Evolutionary conservation across 2,888 invertebrate species (phyloP), one percentile per base, ranked within the genome.

Genomic region (Latrodectus hesperus): DNA sequence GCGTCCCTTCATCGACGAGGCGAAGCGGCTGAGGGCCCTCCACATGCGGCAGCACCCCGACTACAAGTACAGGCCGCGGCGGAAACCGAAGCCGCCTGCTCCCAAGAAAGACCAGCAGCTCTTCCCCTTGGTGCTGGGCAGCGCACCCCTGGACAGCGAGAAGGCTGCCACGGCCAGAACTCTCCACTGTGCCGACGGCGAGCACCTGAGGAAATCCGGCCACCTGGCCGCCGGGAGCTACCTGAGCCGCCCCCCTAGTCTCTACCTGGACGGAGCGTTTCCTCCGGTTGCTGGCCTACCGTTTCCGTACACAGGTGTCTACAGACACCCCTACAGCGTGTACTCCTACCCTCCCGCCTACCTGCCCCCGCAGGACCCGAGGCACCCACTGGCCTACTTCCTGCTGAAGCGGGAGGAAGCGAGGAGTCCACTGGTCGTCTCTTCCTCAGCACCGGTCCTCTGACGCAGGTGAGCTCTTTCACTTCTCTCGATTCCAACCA

Each of bases 1-100:
- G 92, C 94, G 99, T 90, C 99, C 99, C 73, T 99, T 99, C 93
- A 99, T 99, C 92, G 99, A 99, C 93, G 99, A 99, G 92, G 99
- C 99, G 86, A 99, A 92, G 93, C 94, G 99, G 91, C 94, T 99
- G 91, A 94, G 99, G 52, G 98, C 99, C 9, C 96, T 99, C 79
- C 99, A 99, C 94, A 99, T 99, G 99, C 84, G 93, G 93, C 96
- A 97, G 91, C 96, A 97, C 91, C 97, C 97, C 0, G 96, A 97
- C 92, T 97, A 97, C 93, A 97, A 97, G 93, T 97, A 97, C 93
- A 93, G 96, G 81, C 97, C 97, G 14, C 83, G 86, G 90, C 94
- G 96, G 92, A 97, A 96, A 93, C 96, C 96, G 77, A 96, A 96
- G 92, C 74, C 86, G 0, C 26, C 68, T 16, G 9, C 84, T 1